Evolutionary conservation across 37 sponge, comb jelly and placozoan species (phyloP).

Genomic region (Halisarca cf. caerulea): DNA sequence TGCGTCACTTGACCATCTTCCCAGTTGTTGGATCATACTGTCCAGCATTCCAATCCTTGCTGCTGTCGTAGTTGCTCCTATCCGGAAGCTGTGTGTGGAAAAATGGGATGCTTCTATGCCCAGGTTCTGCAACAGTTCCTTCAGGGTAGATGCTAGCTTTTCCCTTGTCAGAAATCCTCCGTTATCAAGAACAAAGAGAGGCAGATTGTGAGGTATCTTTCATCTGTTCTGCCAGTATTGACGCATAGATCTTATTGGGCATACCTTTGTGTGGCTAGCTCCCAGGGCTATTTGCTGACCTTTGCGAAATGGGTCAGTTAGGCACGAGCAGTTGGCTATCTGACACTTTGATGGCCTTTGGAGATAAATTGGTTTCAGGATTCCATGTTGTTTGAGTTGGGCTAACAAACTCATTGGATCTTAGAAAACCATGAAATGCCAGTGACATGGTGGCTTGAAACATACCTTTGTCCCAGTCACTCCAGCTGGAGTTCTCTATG

Average conservation of each 20-base stretch:
- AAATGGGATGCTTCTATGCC: neutral
- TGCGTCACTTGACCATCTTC: neutral
- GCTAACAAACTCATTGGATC: constrained; percentile 22
- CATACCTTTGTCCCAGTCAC: neutral
- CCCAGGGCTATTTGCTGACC: neutral
- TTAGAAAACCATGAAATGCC: constrained; percentile 48
- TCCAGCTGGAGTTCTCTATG: neutral
- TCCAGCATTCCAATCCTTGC: neutral
- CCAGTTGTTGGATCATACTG: neutral
- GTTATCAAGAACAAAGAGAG: neutral
- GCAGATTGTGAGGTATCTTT: neutral
- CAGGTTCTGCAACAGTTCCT: neutral
- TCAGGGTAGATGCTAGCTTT: neutral
- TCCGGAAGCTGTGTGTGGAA: neutral
- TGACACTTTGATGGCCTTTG: constrained; percentile 19
- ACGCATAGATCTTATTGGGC: neutral
- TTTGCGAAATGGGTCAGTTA: constrained; percentile 1
- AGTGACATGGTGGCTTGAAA: constrained; percentile 27
- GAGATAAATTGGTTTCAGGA: neutral
- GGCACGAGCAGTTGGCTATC: neutral
- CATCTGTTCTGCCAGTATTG: too few relatives aligned
- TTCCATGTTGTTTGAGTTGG: neutral
- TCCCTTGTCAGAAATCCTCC: neutral
- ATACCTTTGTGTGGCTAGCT: neutral
- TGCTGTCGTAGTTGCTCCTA: constrained; percentile 17